phyloP scores from a whole-genome alignment of 2,888 invertebrate species.

The Diaphora mendica region DNA sequence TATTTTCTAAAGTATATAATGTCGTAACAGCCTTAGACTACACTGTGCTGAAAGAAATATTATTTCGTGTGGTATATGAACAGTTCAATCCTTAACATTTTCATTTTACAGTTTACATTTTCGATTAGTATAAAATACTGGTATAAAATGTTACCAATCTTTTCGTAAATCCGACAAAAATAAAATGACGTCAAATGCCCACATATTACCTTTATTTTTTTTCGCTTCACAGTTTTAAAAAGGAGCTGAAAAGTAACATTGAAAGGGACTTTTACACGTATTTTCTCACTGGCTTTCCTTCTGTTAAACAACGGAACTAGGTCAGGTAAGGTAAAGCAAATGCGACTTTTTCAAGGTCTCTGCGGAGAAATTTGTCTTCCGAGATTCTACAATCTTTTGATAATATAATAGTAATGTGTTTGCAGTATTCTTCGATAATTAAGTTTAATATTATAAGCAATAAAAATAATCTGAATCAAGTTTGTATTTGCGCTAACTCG shows the following conservation, averaged over 20 bases:
- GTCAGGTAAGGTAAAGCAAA: slow-evolving; percentile 47
- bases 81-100: too few species aligned
- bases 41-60: too few species aligned
- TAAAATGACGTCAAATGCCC: slow-evolving; percentile 7
- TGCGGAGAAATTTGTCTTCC: slow-evolving; percentile 33
- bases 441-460: background rate
- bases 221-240: slow-evolving; percentile 19
- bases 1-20: too few species aligned
- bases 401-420: slow-evolving; percentile 3
- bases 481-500: background rate
- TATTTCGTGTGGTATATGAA: too few species aligned
- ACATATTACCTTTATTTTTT: slow-evolving; percentile 28
- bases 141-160: background rate
- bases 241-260: slow-evolving; percentile 33
- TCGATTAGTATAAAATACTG: too few species aligned
- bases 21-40: too few species aligned
- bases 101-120: too few species aligned
- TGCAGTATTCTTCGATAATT: background rate
- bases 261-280: slow-evolving; percentile 33
- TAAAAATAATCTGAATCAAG: background rate
- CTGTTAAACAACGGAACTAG: slow-evolving; percentile 38
- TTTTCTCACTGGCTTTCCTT: slow-evolving; percentile 34
- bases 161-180: background rate
- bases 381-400: slow-evolving; percentile 24
- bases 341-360: slow-evolving; percentile 46